Base-by-base conservation (phyloP, 1,140 invertebrate species). In the Theocolax elegans region DNA sequence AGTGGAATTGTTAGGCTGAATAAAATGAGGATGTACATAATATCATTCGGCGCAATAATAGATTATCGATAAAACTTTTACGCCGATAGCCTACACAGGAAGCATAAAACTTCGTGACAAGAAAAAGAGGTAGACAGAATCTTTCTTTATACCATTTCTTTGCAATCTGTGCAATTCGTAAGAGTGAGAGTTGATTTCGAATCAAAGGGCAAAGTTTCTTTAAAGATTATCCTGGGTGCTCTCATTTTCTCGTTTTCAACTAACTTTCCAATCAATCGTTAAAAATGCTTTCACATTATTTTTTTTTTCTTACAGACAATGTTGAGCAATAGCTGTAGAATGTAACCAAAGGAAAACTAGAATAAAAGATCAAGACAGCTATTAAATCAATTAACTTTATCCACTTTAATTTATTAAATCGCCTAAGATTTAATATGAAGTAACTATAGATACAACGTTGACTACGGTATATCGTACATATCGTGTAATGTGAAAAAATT, bases 131-230 rank as follows among this genome's bases (percentile, higher is more conserved):
- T 23, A 21, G 23, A 49, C 4, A 13, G 13, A 49, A 49, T 19
- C 17, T 40, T 59, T 23, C 56, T 40, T 4, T 17, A 17, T 27
- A 0, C 13, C 13, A 42, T 58, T 58, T 40, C 35, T 58, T 42
- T 40, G 21, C 19, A 21, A 9, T 23, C 35, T 10, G 31, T 49
- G 48, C 19, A 4, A 49, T 44, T 44, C 10, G 42, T 15, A 38
- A 38, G 35, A 3, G n/a, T 44, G 15, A 21, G 48, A 23, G 19
- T n/a, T 19, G 21, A 49, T 19, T 21, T 49, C 3, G 19, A 42
- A 59, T 59, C 56, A 59, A 59, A 59, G 21, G 56, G 17, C 35
- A 21, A 59, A 59, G 35, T 59, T 49, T 59, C 56, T 13, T 21
- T 15, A 13, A 40, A 54, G 51, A 59, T 59, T 19, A 56, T 56